These are phyloP conservation scores for Sciurus niger DNA, from an alignment of 2,113 vertebrate species.

Conservation along the genomic window DNA sequence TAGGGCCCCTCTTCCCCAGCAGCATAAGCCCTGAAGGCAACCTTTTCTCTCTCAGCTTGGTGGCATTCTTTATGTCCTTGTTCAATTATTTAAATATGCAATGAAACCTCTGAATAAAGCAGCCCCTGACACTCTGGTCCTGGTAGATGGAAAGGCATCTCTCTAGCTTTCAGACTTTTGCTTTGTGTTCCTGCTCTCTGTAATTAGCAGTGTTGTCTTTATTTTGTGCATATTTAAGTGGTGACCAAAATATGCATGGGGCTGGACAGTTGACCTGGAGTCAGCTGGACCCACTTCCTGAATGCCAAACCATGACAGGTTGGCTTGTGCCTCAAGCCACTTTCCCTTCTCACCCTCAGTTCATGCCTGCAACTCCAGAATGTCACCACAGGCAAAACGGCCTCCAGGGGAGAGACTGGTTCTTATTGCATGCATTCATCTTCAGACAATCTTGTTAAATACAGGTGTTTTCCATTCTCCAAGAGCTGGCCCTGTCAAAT, in stretches of 20 bases:
- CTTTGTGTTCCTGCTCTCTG: neutral
- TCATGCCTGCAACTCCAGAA: neutral
- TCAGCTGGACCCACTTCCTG: neutral
- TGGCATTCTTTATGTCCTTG: constrained; percentile 60
- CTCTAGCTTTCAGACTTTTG: neutral
- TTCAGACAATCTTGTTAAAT: constrained; percentile 56
- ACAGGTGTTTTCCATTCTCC: constrained; percentile 33
- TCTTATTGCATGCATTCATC: neutral
- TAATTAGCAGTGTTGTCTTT: neutral
- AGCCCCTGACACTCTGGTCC: neutral
- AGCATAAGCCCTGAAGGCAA: constrained; percentile 13
- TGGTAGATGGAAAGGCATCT: neutral
- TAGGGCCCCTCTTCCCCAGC: neutral
- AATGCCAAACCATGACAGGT: neutral
- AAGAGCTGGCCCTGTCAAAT: constrained; percentile 1
- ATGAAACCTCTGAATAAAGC: constrained; percentile 39
- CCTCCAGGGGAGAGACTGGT: neutral
- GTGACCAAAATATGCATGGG: neutral
- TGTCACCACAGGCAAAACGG: neutral
- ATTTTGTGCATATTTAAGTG: neutral
- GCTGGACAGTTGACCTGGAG: neutral
- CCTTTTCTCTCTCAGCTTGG: constrained; percentile 21
- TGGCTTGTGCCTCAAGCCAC: constrained; percentile 22
- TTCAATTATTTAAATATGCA: constrained; percentile 81
- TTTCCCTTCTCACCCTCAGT: neutral